Percentiles rank a stretch among this genome's conserved stretches.
phyloP scores from a whole-genome alignment of 2,113 vertebrate species.

The Oreochromis spilurus region DNA sequence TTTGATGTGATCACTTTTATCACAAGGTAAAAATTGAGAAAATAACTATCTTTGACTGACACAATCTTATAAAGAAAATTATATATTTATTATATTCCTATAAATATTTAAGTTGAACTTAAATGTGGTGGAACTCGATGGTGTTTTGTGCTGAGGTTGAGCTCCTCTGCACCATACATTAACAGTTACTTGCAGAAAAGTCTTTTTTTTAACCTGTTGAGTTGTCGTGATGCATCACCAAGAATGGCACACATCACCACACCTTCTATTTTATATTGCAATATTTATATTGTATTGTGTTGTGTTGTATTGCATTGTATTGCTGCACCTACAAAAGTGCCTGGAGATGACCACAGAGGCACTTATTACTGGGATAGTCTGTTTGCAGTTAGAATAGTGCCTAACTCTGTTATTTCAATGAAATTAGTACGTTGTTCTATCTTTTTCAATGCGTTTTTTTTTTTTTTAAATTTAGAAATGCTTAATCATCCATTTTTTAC shows the following conservation, averaged over 20 bases:
- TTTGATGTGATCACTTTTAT: not conserved
- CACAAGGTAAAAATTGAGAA: not conserved
- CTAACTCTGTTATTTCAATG: not conserved
- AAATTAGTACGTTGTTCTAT: not conserved
- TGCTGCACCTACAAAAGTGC: not conserved
- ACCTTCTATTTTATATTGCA: not conserved
- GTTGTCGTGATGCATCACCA: not conserved
- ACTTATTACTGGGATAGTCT: not conserved
- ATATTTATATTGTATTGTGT: not conserved
- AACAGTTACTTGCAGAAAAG: not conserved
- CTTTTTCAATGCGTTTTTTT: not conserved
- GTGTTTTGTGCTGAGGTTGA: not conserved
- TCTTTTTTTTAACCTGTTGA: not conserved
- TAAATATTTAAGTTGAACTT: not conserved
- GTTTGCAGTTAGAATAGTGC: not conserved
- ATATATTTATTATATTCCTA: not conserved
- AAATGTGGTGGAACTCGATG: not conserved
- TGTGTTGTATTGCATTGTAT: not conserved
- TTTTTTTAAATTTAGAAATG: not conserved
- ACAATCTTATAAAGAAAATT: not conserved
- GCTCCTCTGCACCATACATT: not conserved
- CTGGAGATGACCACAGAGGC: not conserved
- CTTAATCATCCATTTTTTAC: not conserved
- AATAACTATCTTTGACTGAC: not conserved
- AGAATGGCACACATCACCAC: not conserved